Percentiles rank a stretch among this genome's conserved stretches.
Evolutionary conservation across 2,797 vertebrate genomes (phyloP).

Genomic region (Mormyrops boulengeri): DNA sequence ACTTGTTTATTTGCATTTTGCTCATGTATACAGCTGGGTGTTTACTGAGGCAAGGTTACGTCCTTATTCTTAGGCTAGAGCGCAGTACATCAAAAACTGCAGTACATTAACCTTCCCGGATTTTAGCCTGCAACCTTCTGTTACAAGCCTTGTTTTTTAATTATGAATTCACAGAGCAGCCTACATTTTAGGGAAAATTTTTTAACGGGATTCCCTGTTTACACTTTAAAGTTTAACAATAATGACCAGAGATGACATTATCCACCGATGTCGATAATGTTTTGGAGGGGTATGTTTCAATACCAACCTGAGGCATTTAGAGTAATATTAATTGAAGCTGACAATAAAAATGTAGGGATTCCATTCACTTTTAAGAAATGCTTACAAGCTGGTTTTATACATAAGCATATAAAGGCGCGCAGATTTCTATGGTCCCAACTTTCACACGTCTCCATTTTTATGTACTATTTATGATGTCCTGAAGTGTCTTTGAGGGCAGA

Average conservation of each 20-base stretch:
- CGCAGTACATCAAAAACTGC: background rate
- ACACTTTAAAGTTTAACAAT: background rate
- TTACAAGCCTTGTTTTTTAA: background rate
- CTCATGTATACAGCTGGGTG: slow-evolving; percentile 11
- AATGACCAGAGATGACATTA: background rate
- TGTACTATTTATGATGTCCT: background rate
- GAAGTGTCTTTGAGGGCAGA: background rate
- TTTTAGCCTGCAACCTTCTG: background rate
- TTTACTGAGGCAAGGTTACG: slow-evolving; percentile 13
- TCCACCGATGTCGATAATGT: background rate
- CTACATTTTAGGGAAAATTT: background rate
- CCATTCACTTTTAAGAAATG: background rate
- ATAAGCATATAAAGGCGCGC: background rate
- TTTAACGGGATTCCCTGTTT: background rate
- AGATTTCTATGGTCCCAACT: background rate
- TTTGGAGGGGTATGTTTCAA: background rate
- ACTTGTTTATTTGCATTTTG: slow-evolving; percentile 10
- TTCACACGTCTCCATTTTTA: background rate
- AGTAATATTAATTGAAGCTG: background rate
- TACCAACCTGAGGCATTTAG: background rate
- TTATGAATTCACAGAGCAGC: background rate
- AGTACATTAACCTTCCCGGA: background rate
- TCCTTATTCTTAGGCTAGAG: background rate
- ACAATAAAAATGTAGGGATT: background rate
- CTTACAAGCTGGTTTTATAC: background rate